Conservation (phyloP, 2,113 vertebrate species). For the Gymnorhina tibicen region DNA sequence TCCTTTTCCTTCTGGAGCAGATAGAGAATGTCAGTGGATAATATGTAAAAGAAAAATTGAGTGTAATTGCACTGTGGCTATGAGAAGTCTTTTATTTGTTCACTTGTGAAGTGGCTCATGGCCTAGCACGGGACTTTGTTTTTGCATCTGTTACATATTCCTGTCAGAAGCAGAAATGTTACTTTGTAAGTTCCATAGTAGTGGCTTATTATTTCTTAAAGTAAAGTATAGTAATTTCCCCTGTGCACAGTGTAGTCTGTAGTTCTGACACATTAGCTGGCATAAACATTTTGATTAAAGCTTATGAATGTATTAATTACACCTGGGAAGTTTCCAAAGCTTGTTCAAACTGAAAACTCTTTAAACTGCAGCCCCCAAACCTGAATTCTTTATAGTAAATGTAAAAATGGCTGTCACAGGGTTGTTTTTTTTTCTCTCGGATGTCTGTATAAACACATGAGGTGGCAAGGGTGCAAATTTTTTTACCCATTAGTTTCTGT, state of each 20-base stretch:
- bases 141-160: slow-evolving; percentile 31
- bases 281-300: slow-evolving; percentile 67
- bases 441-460: background rate
- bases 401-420: background rate
- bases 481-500: background rate
- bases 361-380: background rate
- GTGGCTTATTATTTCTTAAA: slow-evolving; percentile 51
- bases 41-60: background rate
- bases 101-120: background rate
- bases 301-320: slow-evolving; percentile 65
- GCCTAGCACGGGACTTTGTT: background rate
- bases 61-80: background rate
- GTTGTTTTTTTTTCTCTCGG: background rate
- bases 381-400: background rate
- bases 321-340: slow-evolving; percentile 59
- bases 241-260: background rate
- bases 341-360: slow-evolving; percentile 11
- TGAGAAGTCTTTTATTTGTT: background rate
- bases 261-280: slow-evolving; percentile 55
- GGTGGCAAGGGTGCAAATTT: background rate
- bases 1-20: background rate
- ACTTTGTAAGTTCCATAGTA: background rate
- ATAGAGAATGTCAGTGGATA: background rate
- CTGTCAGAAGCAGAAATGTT: background rate
- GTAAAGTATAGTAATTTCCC: slow-evolving; percentile 33